Base-by-base conservation (phyloP, 2,888 invertebrate species). In the Melipona beecheii region DNA sequence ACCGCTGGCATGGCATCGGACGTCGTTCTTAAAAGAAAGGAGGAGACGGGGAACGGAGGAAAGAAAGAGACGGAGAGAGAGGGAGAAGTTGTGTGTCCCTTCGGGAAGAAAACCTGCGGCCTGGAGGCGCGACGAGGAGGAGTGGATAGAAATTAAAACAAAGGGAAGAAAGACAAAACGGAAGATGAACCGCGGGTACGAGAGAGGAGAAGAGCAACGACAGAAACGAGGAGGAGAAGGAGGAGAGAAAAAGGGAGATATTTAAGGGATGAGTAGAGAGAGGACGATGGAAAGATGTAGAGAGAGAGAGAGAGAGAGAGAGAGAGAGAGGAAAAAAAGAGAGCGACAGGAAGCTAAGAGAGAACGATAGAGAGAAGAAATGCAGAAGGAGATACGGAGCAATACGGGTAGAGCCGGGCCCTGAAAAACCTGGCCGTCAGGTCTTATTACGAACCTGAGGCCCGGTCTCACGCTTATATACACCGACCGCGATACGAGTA, bases 361-460 rank as follows among this genome's bases (percentile, higher is more conserved):
- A 52, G 82, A 70, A 75, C 56, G 82, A 82, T 66, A 72, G 78
- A 74, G 80, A 84, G 75, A 81, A 77, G 81, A 85, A 81, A 77
- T 50, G 76, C 74, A 77, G 76, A 80, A 80, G 84, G 80, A 81
- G 89, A 85, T 86, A 81, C 80, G 69, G 84, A 78, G 81, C 86
- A 84, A 86, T 64, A 77, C 81, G 82, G 80, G 80, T 72, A 81
- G 70, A 71, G 78, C 66, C 83, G 87, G 74, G 43, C 52, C 49
- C 83, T 83, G 85, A 94, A 94, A 93, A 94, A 94, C 93, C 94
- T 93, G 92, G 94, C 93, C 93, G 93, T 91, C 94, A 93, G 91
- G 92, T 94, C 94, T 94, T 94, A 94, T 94, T 94, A 94, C 94
- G 92, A 93, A 91, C 91, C 90, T 87, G 91, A 92, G 91, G 91